phyloP scores from a whole-genome alignment of 2,888 invertebrate genomes.

The Chromoteleia sp. region DNA sequence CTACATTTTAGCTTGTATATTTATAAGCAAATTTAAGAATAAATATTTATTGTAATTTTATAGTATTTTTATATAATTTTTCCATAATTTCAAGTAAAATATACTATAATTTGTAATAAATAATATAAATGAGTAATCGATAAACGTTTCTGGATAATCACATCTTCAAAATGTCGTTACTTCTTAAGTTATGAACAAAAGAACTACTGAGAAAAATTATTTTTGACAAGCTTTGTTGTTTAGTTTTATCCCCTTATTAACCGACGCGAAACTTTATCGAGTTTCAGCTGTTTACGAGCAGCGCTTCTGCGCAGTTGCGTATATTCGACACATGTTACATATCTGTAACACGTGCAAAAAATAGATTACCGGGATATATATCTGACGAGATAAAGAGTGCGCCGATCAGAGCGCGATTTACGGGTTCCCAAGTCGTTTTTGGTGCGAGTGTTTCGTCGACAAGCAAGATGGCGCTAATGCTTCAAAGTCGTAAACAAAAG shows the following conservation, averaged over 20 bases:
- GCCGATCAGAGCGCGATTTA: slow-evolving; percentile 48
- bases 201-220: slow-evolving; percentile 2
- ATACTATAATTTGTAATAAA: too few relatives aligned
- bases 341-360: slow-evolving; percentile 59
- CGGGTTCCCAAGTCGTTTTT: slow-evolving; percentile 30
- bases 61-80: too few relatives aligned
- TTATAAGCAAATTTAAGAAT: too few relatives aligned
- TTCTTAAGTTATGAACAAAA: not conserved
- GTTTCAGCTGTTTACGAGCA: slow-evolving; percentile 38
- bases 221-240: not conserved
- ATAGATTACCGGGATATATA: slow-evolving; percentile 52
- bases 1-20: too few relatives aligned
- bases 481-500: slow-evolving; percentile 72
- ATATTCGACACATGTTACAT: slow-evolving; percentile 47
- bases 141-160: too few relatives aligned
- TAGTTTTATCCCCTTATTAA: slow-evolving; percentile 20
- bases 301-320: slow-evolving; percentile 45
- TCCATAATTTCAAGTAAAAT: too few relatives aligned
- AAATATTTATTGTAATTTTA: too few relatives aligned
- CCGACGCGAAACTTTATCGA: slow-evolving; percentile 24
- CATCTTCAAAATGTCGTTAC: too few relatives aligned
- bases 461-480: slow-evolving; percentile 81
- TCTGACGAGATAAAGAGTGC: slow-evolving; percentile 46
- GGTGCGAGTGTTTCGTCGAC: slow-evolving; percentile 72
- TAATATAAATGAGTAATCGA: too few relatives aligned